Evolutionary conservation across 2,113 vertebrate genomes (phyloP).

Genomic region (Empidonax alnorum): DNA sequence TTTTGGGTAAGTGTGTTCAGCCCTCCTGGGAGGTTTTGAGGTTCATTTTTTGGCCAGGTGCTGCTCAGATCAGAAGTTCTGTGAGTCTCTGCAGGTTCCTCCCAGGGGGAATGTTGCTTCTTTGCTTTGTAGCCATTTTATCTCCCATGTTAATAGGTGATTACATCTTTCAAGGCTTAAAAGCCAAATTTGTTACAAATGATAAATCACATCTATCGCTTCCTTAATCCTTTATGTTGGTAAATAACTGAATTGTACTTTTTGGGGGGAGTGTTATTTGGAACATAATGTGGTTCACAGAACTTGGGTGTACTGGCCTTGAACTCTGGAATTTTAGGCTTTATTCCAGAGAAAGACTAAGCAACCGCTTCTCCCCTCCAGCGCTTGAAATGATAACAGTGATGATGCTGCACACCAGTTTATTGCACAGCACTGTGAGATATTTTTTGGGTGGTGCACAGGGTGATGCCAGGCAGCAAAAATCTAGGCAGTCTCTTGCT

Average conservation of each 20-base stretch:
- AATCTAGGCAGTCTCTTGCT: not conserved
- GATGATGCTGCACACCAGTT: not conserved
- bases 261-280: not conserved
- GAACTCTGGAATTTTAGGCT: not conserved
- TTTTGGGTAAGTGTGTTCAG: not conserved
- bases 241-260: not conserved
- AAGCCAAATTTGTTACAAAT: not conserved
- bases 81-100: not conserved
- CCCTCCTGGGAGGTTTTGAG: constrained; percentile 22
- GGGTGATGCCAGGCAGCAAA: not conserved
- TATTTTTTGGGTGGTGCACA: not conserved
- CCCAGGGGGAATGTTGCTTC: not conserved
- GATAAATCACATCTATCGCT: not conserved
- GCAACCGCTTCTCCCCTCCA: not conserved
- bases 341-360: not conserved
- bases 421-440: not conserved
- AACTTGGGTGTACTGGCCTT: not conserved
- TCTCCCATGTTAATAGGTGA: not conserved
- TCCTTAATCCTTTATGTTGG: not conserved
- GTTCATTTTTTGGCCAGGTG: constrained; percentile 33
- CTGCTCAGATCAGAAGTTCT: constrained; percentile 18
- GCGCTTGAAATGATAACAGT: not conserved
- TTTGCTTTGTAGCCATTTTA: not conserved
- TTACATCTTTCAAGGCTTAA: not conserved
- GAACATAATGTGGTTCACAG: not conserved